Conservation (phyloP, 2,888 invertebrate species). For the Blera fallax region DNA sequence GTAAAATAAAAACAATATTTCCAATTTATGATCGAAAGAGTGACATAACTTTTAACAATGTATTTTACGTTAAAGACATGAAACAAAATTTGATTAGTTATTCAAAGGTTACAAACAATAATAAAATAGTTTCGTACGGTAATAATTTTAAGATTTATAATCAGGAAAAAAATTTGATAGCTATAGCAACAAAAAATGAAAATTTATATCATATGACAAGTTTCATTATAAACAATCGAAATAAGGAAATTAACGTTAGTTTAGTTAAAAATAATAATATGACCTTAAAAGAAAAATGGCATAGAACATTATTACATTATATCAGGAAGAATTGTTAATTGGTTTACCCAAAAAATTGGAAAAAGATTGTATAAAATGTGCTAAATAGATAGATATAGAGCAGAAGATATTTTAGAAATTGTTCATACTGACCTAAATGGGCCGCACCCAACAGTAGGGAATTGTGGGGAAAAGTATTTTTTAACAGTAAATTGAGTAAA, state of each 20-base stretch:
- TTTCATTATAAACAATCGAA: neutral
- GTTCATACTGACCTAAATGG: constrained; percentile 40
- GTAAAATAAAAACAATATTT: too few species aligned
- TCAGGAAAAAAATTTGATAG: constrained; percentile 14
- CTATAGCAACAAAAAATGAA: too few species aligned
- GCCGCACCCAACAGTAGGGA: constrained; percentile 38
- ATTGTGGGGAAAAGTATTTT: constrained; percentile 72
- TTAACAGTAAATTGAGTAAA: constrained; percentile 18
- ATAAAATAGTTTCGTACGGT: constrained; percentile 16
- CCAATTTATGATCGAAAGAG: too few species aligned
- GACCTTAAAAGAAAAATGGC: constrained; percentile 59
- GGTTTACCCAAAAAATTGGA: constrained; percentile 42
- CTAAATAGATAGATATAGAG: constrained; percentile 56
- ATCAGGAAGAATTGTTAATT: constrained; percentile 39
- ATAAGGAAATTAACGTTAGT: neutral
- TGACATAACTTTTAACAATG: too few species aligned
- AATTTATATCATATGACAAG: too few species aligned
- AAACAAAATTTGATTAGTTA: constrained; percentile 38
- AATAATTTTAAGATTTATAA: constrained; percentile 20
- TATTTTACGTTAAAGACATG: constrained; percentile 39
- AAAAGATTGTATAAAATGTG: constrained; percentile 43
- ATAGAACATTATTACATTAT: constrained; percentile 50
- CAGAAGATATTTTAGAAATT: constrained; percentile 48
- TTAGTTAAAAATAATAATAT: constrained; percentile 31
- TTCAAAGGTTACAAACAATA: constrained; percentile 23